Conservation (phyloP, 2,888 invertebrate species). For the Eustalomyia histrio region DNA sequence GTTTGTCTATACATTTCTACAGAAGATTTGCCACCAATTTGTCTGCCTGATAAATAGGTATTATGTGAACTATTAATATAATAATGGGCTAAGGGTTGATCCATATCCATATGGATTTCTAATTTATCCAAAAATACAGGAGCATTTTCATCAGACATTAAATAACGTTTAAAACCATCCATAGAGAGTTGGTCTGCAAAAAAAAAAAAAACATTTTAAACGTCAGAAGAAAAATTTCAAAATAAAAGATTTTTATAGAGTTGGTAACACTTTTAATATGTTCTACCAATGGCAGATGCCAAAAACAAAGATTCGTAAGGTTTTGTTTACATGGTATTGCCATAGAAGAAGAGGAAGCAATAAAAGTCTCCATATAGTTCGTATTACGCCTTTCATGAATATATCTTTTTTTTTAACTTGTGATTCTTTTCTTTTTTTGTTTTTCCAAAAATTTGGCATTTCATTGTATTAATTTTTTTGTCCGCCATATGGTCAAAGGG, state of each 20-base stretch:
- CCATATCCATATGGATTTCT: constrained; percentile 99
- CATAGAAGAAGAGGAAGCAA: too few species aligned
- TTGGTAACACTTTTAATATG: too few species aligned
- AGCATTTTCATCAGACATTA: constrained; percentile 99
- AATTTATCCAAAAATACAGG: constrained; percentile 99
- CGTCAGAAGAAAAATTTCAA: neutral
- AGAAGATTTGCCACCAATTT: constrained; percentile 98
- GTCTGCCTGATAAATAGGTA: constrained; percentile 95
- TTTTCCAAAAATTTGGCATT: too few species aligned
- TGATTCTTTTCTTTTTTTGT: too few species aligned
- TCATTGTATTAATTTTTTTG: too few species aligned
- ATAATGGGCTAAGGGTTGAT: constrained; percentile 98
- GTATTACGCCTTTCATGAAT: too few species aligned
- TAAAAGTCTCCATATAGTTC: too few species aligned
- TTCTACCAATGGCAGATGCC: too few species aligned
- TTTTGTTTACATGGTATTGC: too few species aligned
- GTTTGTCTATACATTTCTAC: constrained; percentile 99
- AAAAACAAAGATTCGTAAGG: too few species aligned
- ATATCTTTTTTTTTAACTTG: too few species aligned
- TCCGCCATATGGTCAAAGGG: too few species aligned
- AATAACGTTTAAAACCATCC: constrained; percentile 97
- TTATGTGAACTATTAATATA: constrained; percentile 99
- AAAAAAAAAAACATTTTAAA: neutral
- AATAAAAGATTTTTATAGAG: neutral
- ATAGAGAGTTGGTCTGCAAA: constrained; percentile 89